Conservation (phyloP, 2,797 vertebrate genomes). For the Luscinia luscinia region DNA sequence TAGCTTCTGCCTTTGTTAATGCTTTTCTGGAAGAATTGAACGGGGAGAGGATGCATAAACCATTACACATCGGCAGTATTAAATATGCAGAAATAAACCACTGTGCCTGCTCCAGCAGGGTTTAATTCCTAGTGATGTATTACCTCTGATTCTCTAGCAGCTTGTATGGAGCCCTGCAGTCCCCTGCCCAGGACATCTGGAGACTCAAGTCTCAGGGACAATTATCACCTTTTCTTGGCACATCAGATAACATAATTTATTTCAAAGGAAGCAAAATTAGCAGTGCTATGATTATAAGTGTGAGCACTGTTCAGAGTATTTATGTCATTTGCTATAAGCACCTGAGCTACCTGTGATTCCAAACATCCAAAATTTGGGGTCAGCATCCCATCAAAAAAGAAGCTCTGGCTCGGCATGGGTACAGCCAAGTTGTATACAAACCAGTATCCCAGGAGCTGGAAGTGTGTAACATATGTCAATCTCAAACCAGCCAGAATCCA, state of each 20-base stretch:
- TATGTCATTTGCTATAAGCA: neutral
- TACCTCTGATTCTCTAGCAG: neutral
- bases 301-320: neutral
- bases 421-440: neutral
- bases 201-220: neutral
- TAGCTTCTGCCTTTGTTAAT: conserved; percentile 2
- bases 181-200: neutral
- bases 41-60: neutral
- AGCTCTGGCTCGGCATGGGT: neutral
- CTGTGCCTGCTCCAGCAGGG: neutral
- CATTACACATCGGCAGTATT: neutral
- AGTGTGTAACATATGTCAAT: conserved; percentile 33
- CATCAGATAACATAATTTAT: neutral
- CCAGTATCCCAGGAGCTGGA: neutral
- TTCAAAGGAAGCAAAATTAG: neutral
- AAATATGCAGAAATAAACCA: neutral
- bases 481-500: conserved; percentile 14
- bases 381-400: neutral
- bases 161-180: neutral
- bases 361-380: neutral
- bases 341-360: neutral
- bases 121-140: neutral
- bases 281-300: neutral
- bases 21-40: neutral
- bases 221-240: neutral